phyloP scores from a whole-genome alignment of 2,888 invertebrate species.

The Chloromyia formosa region DNA sequence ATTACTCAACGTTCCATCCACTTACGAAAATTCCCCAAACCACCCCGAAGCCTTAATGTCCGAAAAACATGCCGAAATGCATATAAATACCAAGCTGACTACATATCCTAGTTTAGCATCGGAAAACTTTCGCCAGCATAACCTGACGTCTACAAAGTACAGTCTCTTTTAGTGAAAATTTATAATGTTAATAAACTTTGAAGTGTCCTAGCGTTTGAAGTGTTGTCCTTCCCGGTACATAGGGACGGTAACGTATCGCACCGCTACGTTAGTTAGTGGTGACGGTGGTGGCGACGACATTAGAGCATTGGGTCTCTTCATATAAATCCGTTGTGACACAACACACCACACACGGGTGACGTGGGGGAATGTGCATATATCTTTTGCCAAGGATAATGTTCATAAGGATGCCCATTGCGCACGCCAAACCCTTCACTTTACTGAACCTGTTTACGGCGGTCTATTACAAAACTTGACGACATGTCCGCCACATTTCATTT shows the following conservation, averaged over 20 bases:
- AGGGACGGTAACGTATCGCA: conserved; percentile 31
- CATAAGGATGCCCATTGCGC: conserved; percentile 26
- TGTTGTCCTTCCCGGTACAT: conserved; percentile 24
- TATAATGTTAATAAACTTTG: conserved; percentile 44
- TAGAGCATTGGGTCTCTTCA: conserved; percentile 18
- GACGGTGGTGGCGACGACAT: neutral
- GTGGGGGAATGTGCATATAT: conserved; percentile 30
- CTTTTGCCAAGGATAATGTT: conserved; percentile 31
- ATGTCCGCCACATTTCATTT: conserved; percentile 51
- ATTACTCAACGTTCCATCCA: conserved; percentile 9
- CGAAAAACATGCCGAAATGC: neutral
- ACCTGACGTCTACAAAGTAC: conserved; percentile 27
- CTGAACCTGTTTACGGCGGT: conserved; percentile 47
- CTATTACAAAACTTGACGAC: conserved; percentile 50
- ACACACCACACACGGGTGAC: conserved; percentile 24
- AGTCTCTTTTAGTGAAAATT: conserved; percentile 35
- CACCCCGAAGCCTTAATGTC: too few species aligned
- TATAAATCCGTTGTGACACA: conserved; percentile 31
- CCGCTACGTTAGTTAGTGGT: conserved; percentile 10
- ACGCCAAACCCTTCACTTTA: neutral
- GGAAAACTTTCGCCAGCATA: conserved; percentile 27
- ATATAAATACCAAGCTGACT: too few species aligned
- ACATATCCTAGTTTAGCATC: conserved; percentile 7
- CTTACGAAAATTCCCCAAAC: neutral
- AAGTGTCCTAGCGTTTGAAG: conserved; percentile 41